Percentiles rank a stretch among this genome's conserved stretches.
phyloP scores from a whole-genome alignment of 23 tunicate genomes.

The Halocynthia aurantium region DNA sequence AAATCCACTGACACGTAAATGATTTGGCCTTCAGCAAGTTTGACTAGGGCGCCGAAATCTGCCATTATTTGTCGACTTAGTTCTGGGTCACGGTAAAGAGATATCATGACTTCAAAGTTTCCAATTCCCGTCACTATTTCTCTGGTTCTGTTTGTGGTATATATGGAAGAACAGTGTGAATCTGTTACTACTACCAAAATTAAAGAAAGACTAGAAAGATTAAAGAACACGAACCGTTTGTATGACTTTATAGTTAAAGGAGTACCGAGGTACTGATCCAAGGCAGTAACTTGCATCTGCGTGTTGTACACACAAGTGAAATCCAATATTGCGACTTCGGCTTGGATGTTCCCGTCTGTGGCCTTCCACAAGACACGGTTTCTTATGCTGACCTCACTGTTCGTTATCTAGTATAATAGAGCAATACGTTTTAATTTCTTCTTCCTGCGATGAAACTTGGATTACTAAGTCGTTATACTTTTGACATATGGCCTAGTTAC shows the following conservation, averaged over 20 bases:
- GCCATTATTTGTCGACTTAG: conserved; percentile 11
- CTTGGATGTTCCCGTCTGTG: conserved; percentile 30
- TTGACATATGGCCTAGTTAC: too few species aligned
- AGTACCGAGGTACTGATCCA: conserved; percentile 9
- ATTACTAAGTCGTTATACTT: too few species aligned
- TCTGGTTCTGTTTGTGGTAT: conserved; percentile 12
- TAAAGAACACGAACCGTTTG: conserved; percentile 18
- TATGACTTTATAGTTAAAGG: conserved; percentile 27
- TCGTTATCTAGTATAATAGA: conserved; percentile 19
- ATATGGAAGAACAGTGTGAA: not conserved
- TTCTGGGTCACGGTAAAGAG: conserved; percentile 50
- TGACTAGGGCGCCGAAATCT: conserved; percentile 3
- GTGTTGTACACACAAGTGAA: conserved; percentile 58
- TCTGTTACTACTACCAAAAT: not conserved
- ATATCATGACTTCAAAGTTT: conserved; percentile 45
- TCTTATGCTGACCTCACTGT: conserved; percentile 34
- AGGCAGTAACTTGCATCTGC: conserved; percentile 27
- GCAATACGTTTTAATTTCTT: too few species aligned
- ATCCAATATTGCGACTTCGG: conserved; percentile 52
- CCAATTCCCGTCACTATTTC: conserved; percentile 31
- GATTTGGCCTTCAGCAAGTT: conserved; percentile 70
- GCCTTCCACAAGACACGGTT: conserved; percentile 57
- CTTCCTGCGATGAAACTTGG: too few species aligned
- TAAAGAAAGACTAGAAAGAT: too few species aligned
- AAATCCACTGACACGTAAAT: conserved; percentile 64